Conservation (phyloP, 2,113 vertebrate species). For the Ctenodactylus gundi region DNA sequence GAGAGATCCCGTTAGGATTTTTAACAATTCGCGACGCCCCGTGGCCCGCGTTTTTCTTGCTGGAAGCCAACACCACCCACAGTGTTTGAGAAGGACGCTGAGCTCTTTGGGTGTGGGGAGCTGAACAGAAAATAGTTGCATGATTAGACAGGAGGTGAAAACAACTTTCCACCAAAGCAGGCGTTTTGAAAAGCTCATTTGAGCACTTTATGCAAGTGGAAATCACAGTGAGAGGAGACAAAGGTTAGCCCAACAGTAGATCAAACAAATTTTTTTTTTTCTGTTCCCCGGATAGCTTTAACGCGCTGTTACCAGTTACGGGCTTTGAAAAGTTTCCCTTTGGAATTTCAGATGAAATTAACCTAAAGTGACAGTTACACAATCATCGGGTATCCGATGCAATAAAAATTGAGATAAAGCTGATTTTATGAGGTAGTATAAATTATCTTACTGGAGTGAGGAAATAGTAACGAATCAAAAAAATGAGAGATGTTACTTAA, state of each 20-base stretch:
- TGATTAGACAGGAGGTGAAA: neutral
- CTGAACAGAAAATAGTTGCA: neutral
- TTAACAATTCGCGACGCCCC: neutral
- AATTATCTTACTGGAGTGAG: neutral
- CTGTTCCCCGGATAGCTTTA: neutral
- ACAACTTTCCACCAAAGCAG: neutral
- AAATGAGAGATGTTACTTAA: neutral
- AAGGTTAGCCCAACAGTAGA: neutral
- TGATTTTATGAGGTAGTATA: neutral
- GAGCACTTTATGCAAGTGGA: slow-evolving; percentile 1
- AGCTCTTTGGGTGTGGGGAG: neutral
- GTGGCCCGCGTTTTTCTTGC: neutral
- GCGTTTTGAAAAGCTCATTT: slow-evolving; percentile 14
- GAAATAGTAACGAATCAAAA: neutral
- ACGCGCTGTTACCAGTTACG: neutral
- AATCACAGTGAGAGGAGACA: neutral
- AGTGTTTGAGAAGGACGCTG: slow-evolving; percentile 12
- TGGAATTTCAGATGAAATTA: neutral
- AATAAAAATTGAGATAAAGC: neutral
- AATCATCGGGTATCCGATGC: neutral
- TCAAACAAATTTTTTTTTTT: neutral
- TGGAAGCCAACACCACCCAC: neutral
- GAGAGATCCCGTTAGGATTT: neutral
- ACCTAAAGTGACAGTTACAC: neutral
- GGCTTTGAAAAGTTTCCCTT: neutral